Evolutionary conservation across 1,140 invertebrate genomes (phyloP), one percentile per base, ranked within the genome.

Genomic region (Zaprionus inermis): DNA sequence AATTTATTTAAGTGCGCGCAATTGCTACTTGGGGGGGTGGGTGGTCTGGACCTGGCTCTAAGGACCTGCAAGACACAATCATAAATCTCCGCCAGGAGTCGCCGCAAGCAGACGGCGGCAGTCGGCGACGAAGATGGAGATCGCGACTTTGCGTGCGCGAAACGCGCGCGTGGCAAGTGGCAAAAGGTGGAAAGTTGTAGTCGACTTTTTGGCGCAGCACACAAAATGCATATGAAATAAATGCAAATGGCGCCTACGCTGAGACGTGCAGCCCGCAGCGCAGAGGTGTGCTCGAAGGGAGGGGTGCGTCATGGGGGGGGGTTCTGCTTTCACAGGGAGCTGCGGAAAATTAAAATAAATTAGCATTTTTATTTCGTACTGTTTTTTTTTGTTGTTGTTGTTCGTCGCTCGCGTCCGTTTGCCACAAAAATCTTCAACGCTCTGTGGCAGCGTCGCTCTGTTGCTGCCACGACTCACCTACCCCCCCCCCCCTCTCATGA

Each of bases 321-420:
- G 44, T 11, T 24, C 22, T 54, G 46, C 70, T 20, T 51, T n/a
- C 36, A 6, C 5, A 18, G 60, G 46, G 36, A 38, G 24, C 28
- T 30, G 51, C 38, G 22, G 49, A 58, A 57, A 73, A 77, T 77
- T 77, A 77, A 63, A 73, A 77, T 60, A 77, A 77, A 74, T 77
- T 77, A 61, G 54, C 75, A 77, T 69, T 73, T 76, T 76, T 72
- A 77, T 74, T 74, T 68, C 46, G 18, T 36, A 36, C 28, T 57
- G n/a, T 41, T 56, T 56, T 12, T 16, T 22, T 1, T 51, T 49
- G 30, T 34, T 69, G 24, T 28, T 28, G 24, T 28, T 28, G 24
- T 28, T 61, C n/a, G 24, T 54, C 22, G 44, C 34, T 56, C 41
- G 52, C 57, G 28, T 18, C 36, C 41, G 34, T 46, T 60, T 54